These are phyloP conservation scores for Coremacera marginata DNA, from an alignment of 2,888 invertebrate genomes.

Conservation along the genomic window DNA sequence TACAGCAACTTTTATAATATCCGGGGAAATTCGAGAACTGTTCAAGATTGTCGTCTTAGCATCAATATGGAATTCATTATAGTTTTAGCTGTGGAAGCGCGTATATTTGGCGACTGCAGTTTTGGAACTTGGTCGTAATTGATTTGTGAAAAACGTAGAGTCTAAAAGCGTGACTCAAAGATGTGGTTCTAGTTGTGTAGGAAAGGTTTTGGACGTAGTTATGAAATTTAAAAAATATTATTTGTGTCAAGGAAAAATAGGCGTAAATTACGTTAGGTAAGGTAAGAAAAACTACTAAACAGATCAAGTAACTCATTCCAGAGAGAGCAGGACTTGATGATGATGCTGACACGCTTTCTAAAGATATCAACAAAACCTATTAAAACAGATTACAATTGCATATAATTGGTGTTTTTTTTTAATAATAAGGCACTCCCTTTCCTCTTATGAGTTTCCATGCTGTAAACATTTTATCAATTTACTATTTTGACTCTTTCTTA, in stretches of 20 bases:
- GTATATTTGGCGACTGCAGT: not conserved
- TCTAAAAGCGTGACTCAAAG: too few species aligned
- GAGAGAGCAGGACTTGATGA: not conserved
- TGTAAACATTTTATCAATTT: slow-evolving; percentile 52
- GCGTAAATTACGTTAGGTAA: too few species aligned
- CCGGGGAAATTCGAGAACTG: not conserved
- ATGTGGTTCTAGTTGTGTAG: too few species aligned
- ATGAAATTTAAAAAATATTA: too few species aligned
- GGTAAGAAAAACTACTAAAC: not conserved
- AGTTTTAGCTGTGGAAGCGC: slow-evolving; percentile 1
- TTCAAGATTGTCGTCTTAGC: slow-evolving; percentile 5
- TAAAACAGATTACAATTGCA: slow-evolving; percentile 20
- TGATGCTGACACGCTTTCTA: slow-evolving; percentile 1
- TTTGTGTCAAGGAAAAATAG: too few species aligned
- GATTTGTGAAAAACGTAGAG: not conserved
- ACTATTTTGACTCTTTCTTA: slow-evolving; percentile 34
- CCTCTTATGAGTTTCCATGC: slow-evolving; percentile 34
- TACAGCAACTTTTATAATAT: too few species aligned
- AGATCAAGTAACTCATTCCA: slow-evolving; percentile 1
- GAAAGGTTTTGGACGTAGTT: too few species aligned
- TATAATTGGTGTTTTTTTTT: slow-evolving; percentile 1
- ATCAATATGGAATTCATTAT: slow-evolving; percentile 1
- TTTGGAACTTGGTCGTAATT: not conserved
- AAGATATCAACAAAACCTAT: slow-evolving; percentile 1
- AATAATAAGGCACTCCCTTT: slow-evolving; percentile 45